Evolutionary conservation across 2,888 invertebrate species (phyloP).

Genomic region (Torymus aiolomorphi): DNA sequence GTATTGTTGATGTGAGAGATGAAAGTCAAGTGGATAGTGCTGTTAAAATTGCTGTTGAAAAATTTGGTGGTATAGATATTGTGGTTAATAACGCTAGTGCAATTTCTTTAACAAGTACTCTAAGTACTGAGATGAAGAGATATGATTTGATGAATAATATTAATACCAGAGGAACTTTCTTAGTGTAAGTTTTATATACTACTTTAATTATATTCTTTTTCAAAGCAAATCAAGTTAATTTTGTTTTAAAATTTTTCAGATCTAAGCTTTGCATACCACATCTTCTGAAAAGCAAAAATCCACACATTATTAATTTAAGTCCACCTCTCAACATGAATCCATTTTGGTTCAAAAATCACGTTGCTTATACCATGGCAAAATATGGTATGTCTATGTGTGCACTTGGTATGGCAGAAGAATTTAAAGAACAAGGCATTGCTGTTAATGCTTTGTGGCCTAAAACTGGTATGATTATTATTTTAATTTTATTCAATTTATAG

Average conservation of each 20-base stretch:
- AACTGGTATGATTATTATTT: conserved; percentile 80
- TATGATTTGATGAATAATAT: conserved; percentile 97
- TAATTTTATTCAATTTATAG: neutral
- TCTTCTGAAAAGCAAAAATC: conserved; percentile 89
- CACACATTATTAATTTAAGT: conserved; percentile 96
- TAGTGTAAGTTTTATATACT: conserved; percentile 82
- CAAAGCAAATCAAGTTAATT: conserved; percentile 18
- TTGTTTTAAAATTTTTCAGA: conserved; percentile 76
- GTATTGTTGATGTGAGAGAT: conserved; percentile 91
- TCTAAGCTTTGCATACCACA: conserved; percentile 94
- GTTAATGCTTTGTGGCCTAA: conserved; percentile 98
- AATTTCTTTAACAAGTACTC: conserved; percentile 89
- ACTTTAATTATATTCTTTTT: conserved; percentile 12
- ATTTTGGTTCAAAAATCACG: conserved; percentile 93
- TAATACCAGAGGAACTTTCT: conserved; percentile 95
- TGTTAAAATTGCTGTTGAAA: conserved; percentile 85
- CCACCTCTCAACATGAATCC: conserved; percentile 94
- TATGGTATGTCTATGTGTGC: conserved; percentile 99
- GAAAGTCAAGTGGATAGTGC: conserved; percentile 86
- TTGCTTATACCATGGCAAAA: conserved; percentile 98
- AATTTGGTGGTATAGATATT: conserved; percentile 97
- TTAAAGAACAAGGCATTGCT: conserved; percentile 87
- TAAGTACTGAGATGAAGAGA: conserved; percentile 93
- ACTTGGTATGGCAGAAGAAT: conserved; percentile 97
- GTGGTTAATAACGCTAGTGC: conserved; percentile 97